Evolutionary conservation across 2,797 vertebrate genomes (phyloP).

Genomic region (Epinephelus awoara): DNA sequence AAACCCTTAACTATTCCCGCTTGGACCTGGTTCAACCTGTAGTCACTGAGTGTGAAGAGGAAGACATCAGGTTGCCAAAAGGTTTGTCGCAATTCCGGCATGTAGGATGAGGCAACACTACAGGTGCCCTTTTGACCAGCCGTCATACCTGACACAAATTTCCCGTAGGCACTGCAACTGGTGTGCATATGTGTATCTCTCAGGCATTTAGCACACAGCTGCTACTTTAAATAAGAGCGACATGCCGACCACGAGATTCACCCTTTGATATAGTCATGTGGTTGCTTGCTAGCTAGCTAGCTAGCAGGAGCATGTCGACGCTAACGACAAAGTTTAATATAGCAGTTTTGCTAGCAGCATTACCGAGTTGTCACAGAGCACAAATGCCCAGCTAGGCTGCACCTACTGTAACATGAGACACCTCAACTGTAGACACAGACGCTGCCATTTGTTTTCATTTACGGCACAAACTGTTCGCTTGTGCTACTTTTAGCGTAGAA

Average conservation of each 20-base stretch:
- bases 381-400: too few relatives aligned
- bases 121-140: not conserved
- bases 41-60: not conserved
- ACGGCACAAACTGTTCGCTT: not conserved
- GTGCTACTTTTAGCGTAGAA: not conserved
- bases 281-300: conserved; percentile 35
- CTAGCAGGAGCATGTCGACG: not conserved
- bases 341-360: not conserved
- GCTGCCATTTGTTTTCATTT: not conserved
- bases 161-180: not conserved
- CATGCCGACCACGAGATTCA: conserved; percentile 30
- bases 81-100: not conserved
- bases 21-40: not conserved
- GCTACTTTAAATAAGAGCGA: conserved; percentile 38
- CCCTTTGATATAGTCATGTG: conserved; percentile 24
- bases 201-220: not conserved
- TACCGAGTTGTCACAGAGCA: rapidly evolving
- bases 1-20: not conserved
- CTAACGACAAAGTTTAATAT: not conserved
- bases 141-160: too few relatives aligned
- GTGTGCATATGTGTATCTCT: not conserved
- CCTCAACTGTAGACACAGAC: too few relatives aligned
- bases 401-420: too few relatives aligned
- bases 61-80: not conserved
- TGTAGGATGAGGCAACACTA: conserved; percentile 1